Evolutionary conservation across 2,888 invertebrate genomes (phyloP).

Genomic region (Allolobophora icterica): DNA sequence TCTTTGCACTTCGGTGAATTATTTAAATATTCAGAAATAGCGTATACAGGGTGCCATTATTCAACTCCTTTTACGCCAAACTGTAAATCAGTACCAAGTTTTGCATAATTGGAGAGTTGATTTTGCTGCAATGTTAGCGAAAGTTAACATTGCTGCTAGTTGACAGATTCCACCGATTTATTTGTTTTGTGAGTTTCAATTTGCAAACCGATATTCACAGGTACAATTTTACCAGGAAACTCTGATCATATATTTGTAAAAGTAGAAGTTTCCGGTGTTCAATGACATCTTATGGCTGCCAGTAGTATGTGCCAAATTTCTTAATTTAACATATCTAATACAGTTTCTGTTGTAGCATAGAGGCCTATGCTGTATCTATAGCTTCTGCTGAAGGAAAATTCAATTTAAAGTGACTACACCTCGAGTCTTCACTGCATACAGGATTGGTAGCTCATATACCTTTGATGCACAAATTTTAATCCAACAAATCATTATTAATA

Average conservation of each 20-base stretch:
- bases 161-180: neutral
- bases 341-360: neutral
- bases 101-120: neutral
- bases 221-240: neutral
- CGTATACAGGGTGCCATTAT: too few relatives aligned
- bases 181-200: neutral
- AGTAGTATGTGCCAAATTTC: neutral
- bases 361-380: neutral
- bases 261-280: too few relatives aligned
- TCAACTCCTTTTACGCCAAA: too few relatives aligned
- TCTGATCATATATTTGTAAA: neutral
- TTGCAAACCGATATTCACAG: neutral
- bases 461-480: neutral
- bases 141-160: neutral
- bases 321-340: neutral
- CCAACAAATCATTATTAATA: neutral
- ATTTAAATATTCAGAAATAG: neutral
- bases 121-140: neutral
- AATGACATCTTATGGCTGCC: too few relatives aligned
- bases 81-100: too few relatives aligned
- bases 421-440: too few relatives aligned
- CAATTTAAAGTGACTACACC: neutral
- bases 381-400: neutral
- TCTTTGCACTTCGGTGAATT: conserved; percentile 45
- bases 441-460: neutral